Percentiles rank a stretch among this genome's conserved stretches.
Conservation (phyloP, 1,140 invertebrate genomes). For the Rhagoletis zephyria region DNA sequence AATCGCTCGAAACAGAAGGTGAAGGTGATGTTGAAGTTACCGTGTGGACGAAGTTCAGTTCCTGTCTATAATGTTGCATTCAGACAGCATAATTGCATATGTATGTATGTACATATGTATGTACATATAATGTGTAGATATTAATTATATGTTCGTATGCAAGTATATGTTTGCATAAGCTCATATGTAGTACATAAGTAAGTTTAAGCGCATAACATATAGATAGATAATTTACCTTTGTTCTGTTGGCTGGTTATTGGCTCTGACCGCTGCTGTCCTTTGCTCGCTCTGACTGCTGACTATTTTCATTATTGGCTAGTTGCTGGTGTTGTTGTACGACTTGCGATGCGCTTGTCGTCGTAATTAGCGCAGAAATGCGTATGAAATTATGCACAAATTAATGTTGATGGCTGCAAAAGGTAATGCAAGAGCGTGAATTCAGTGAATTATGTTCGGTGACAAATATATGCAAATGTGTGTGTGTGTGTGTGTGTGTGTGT, state of each 20-base stretch:
- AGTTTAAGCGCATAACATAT: neutral
- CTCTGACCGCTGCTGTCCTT: slow-evolving; percentile 23
- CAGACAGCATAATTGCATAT: slow-evolving; percentile 39
- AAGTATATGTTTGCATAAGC: too few species aligned
- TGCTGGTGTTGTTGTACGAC: neutral
- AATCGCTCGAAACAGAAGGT: neutral
- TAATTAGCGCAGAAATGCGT: slow-evolving; percentile 43
- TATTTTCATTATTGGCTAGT: neutral
- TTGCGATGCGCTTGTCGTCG: slow-evolving; percentile 8
- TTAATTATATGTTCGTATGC: neutral
- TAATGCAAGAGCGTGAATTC: slow-evolving; percentile 11
- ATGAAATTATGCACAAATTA: slow-evolving; percentile 52
- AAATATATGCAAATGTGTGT: neutral
- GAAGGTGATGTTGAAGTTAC: slow-evolving; percentile 24
- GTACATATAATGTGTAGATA: neutral
- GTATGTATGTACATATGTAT: neutral
- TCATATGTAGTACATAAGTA: neutral
- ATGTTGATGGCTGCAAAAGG: slow-evolving; percentile 47
- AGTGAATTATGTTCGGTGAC: neutral
- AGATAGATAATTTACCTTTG: slow-evolving; percentile 46
- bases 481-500: too few species aligned
- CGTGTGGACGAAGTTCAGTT: neutral
- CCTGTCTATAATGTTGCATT: slow-evolving; percentile 29
- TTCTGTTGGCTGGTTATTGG: slow-evolving; percentile 19
- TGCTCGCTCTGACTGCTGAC: neutral